Conservation (phyloP, 30 jellyfish, hydroid and myxozoan genomes). For the Aurelia aurita region DNA sequence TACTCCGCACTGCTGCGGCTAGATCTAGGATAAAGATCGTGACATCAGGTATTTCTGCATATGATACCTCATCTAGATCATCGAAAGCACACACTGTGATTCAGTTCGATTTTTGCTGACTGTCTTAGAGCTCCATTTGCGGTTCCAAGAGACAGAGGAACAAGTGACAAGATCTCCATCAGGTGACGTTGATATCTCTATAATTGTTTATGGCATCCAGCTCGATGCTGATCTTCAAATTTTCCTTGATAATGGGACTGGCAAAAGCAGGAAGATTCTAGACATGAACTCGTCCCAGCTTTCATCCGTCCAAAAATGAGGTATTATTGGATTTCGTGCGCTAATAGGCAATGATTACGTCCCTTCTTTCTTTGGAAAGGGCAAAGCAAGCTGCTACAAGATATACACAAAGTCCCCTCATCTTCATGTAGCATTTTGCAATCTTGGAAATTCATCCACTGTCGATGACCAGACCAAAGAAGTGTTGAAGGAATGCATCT, state of each 20-base stretch:
- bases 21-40: slow-evolving; percentile 16
- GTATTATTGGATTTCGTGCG: too few relatives aligned
- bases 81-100: slow-evolving; percentile 11
- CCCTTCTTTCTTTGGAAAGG: too few relatives aligned
- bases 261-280: slow-evolving; percentile 25
- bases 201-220: too few relatives aligned
- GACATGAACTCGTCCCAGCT: not conserved
- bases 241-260: slow-evolving; percentile 26
- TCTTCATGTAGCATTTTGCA: too few relatives aligned
- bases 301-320: too few relatives aligned
- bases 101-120: slow-evolving; percentile 24
- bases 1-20: slow-evolving; percentile 42
- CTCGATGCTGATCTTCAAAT: too few relatives aligned
- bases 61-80: slow-evolving; percentile 15
- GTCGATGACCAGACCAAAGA: too few relatives aligned
- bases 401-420: too few relatives aligned
- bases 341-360: too few relatives aligned
- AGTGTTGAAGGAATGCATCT: too few relatives aligned
- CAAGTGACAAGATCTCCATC: slow-evolving; percentile 35
- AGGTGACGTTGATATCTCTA: slow-evolving; percentile 24
- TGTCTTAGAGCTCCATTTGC: slow-evolving; percentile 47
- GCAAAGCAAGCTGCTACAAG: too few relatives aligned
- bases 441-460: too few relatives aligned
- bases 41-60: slow-evolving; percentile 24
- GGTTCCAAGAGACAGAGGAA: slow-evolving; percentile 12